Evolutionary conservation across 35 echinoderm and acorn worm species (phyloP).

Genomic region (Eucidaris tribuloides): DNA sequence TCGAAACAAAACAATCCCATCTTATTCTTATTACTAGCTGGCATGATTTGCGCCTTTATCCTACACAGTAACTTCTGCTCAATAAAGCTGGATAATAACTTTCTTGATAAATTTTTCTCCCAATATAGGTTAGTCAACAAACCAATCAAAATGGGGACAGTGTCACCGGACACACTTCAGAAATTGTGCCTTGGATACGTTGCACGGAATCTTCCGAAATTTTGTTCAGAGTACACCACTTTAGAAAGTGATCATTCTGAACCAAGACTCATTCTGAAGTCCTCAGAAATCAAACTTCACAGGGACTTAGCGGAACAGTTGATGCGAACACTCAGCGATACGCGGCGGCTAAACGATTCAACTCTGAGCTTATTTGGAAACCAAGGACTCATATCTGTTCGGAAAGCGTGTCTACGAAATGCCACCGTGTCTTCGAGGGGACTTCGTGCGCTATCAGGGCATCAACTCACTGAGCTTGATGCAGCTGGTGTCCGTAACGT

Average conservation of each 20-base stretch:
- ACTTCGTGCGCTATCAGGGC: conserved; percentile 74
- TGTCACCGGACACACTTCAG: conserved; percentile 60
- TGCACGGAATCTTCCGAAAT: conserved; percentile 55
- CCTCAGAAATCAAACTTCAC: conserved; percentile 68
- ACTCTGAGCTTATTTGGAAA: conserved; percentile 83
- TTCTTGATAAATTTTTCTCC: neutral
- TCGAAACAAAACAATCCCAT: no score
- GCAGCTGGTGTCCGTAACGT: conserved; percentile 77
- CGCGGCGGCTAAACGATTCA: conserved; percentile 57
- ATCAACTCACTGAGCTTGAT: conserved; percentile 82
- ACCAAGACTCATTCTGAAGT: conserved; percentile 67
- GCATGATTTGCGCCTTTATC: no score
- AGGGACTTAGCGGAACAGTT: conserved; percentile 76
- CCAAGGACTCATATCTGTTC: conserved; percentile 46
- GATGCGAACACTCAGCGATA: conserved; percentile 57
- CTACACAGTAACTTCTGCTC: no score
- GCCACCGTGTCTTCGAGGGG: conserved; percentile 66
- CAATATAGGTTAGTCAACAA: neutral
- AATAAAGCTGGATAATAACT: no score
- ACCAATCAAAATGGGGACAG: conserved; percentile 17
- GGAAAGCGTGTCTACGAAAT: conserved; percentile 63
- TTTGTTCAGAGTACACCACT: conserved; percentile 61
- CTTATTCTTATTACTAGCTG: no score
- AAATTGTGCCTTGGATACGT: conserved; percentile 74
- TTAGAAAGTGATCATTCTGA: conserved; percentile 50